Evolutionary conservation across 2,888 invertebrate species (phyloP).

Genomic region (Scelioninae gen. 2): DNA sequence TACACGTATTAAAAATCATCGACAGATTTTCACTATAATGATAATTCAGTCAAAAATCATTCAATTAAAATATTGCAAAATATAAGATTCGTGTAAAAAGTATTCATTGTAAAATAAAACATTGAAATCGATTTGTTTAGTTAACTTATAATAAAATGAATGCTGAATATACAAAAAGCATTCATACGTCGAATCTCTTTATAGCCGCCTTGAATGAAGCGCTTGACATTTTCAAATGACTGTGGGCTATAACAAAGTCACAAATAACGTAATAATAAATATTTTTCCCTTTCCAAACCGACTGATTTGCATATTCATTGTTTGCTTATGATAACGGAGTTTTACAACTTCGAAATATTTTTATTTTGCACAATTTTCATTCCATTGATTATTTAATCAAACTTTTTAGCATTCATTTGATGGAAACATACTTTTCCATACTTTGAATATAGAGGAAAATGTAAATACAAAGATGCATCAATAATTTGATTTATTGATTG

Average conservation of each 20-base stretch:
- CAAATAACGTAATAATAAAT: not conserved
- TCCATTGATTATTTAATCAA: no score
- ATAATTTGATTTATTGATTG: slow-evolving; percentile 18
- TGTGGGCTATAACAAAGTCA: not conserved
- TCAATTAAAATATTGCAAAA: no score
- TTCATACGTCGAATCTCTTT: slow-evolving; percentile 12
- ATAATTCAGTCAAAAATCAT: no score
- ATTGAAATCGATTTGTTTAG: slow-evolving; percentile 14
- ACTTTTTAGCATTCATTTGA: no score
- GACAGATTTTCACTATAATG: no score
- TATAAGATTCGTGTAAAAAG: not conserved
- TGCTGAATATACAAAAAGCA: slow-evolving; percentile 8
- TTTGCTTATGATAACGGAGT: not conserved
- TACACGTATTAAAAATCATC: not conserved
- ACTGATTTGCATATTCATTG: not conserved
- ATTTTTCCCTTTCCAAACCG: not conserved
- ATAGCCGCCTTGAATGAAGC: slow-evolving; percentile 22
- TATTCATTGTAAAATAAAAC: slow-evolving; percentile 1
- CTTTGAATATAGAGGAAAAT: not conserved
- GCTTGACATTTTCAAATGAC: slow-evolving; percentile 29
- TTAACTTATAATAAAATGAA: not conserved
- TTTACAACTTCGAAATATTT: no score
- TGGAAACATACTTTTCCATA: not conserved
- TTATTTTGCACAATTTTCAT: no score
- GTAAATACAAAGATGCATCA: slow-evolving; percentile 9